These are phyloP conservation scores for Scolopax rusticola DNA, from an alignment of 2,797 vertebrate species.

Conservation along the genomic window DNA sequence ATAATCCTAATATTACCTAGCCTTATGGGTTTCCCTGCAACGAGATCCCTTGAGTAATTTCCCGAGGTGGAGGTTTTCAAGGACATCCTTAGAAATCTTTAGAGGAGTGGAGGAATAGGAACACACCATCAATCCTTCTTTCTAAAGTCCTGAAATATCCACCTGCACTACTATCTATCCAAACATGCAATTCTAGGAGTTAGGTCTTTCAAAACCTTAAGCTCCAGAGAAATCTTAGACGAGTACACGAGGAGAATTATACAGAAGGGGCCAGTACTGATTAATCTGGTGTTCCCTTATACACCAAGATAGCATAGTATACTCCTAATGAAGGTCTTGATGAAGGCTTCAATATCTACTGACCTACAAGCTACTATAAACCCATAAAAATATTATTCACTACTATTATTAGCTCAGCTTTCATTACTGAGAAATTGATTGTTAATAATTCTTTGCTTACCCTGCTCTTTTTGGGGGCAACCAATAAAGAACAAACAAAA, in stretches of 20 bases:
- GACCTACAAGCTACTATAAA: not conserved
- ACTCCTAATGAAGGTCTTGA: not conserved
- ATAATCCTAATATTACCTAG: not conserved
- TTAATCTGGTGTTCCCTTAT: not conserved
- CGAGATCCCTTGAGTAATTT: not conserved
- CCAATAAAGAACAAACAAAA: not conserved
- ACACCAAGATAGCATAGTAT: not conserved
- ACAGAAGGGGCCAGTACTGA: not conserved
- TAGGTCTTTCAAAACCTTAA: not conserved
- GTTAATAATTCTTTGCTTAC: not conserved
- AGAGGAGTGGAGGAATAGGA: not conserved
- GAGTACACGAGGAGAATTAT: rapidly evolving
- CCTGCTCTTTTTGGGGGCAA: not conserved
- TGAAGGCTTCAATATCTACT: not conserved
- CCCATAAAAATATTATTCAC: not conserved
- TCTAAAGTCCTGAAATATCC: not conserved
- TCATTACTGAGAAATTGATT: not conserved
- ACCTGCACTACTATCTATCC: not conserved
- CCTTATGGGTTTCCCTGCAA: not conserved
- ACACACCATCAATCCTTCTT: not conserved
- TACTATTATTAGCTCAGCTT: not conserved
- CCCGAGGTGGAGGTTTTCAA: not conserved
- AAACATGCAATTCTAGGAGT: not conserved
- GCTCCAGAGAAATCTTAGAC: not conserved
- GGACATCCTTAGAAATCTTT: not conserved